phyloP scores from a whole-genome alignment of 2,797 vertebrate genomes.

The Anguilla anguilla region DNA sequence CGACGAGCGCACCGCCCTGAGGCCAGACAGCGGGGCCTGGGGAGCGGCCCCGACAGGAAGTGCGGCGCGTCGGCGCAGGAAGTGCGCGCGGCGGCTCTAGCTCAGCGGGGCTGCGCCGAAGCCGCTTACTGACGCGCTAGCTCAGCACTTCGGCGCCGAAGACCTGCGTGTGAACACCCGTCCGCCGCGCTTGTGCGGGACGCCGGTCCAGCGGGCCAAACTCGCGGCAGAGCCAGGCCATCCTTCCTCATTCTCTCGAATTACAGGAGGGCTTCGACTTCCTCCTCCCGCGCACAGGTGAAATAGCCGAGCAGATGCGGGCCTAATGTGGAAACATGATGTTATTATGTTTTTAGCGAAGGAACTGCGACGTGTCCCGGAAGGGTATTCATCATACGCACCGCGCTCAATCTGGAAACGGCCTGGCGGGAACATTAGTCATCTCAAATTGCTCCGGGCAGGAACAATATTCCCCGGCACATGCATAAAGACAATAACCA shows the following conservation, averaged over 20 bases:
- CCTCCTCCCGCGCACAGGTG: neutral
- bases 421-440: constrained; percentile 13
- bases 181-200: neutral
- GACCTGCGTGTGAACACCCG: neutral
- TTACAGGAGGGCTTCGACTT: neutral
- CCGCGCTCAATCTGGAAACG: neutral
- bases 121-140: neutral
- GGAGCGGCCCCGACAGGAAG: neutral
- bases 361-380: neutral
- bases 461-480: neutral
- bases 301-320: neutral
- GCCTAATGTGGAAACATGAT: constrained; percentile 14
- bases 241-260: neutral
- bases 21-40: neutral
- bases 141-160: too few species aligned
- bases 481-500: constrained; percentile 9
- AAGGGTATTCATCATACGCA: neutral
- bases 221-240: neutral
- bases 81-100: neutral
- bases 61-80: neutral
- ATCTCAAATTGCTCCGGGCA: constrained; percentile 3
- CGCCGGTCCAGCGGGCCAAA: neutral
- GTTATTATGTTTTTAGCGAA: constrained; percentile 8
- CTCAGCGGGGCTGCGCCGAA: neutral
- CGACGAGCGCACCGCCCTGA: neutral